Evolutionary conservation across 2,797 vertebrate genomes (phyloP).

Genomic region (Nyctalus aviator): DNA sequence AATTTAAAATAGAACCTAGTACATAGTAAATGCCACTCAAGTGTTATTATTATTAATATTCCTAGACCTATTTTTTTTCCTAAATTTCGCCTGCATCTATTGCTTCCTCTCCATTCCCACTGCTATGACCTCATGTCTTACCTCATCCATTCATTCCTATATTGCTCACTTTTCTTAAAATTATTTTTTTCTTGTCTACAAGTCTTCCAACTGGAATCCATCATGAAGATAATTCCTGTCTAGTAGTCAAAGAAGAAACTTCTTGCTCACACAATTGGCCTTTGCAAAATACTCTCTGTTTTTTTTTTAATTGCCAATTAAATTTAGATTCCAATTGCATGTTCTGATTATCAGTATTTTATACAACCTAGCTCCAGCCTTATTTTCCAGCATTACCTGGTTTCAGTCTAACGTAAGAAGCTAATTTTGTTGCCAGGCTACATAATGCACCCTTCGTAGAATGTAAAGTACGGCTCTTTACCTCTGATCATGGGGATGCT

Average conservation of each 20-base stretch:
- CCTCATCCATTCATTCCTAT: background rate
- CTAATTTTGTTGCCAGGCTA: background rate
- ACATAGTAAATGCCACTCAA: background rate
- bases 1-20: background rate
- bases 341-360: background rate
- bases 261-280: background rate
- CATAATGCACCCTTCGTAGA: background rate
- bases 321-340: constrained; percentile 47
- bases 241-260: background rate
- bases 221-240: background rate
- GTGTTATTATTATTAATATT: background rate
- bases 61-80: background rate
- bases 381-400: background rate
- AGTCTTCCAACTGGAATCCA: background rate
- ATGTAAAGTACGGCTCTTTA: background rate
- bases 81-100: background rate
- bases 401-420: background rate
- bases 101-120: background rate
- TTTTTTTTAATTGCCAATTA: background rate
- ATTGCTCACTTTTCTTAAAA: background rate
- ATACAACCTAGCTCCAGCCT: background rate
- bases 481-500: background rate
- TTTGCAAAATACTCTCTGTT: background rate
- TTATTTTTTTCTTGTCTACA: background rate
- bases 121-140: background rate